These are phyloP conservation scores for Cheilosia soror DNA, from an alignment of 2,888 invertebrate species.

Conservation along the genomic window DNA sequence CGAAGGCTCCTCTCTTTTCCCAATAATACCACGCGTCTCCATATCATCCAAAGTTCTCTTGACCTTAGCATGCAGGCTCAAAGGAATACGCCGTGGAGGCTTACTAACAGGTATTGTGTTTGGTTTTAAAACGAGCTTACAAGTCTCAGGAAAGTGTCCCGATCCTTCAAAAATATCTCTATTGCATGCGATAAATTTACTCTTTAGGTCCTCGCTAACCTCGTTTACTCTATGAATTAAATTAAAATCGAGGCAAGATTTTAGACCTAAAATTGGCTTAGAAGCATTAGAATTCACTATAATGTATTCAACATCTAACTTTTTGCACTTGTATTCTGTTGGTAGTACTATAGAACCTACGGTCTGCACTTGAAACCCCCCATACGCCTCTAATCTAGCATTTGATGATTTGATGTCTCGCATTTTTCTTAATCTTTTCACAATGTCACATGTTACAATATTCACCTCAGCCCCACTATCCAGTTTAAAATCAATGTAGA, in stretches of 20 bases:
- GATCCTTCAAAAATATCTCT: too few species aligned
- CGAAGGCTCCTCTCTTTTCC: slow-evolving; percentile 11
- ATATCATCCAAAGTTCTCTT: slow-evolving; percentile 1
- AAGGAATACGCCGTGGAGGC: slow-evolving; percentile 9
- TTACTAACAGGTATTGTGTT: slow-evolving; percentile 13
- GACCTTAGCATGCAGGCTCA: slow-evolving; percentile 10
- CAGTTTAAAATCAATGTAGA: slow-evolving; percentile 34
- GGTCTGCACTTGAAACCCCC: slow-evolving; percentile 30
- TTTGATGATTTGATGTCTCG: background rate
- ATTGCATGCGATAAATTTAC: slow-evolving; percentile 6
- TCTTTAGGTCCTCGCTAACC: background rate
- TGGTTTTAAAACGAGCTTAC: slow-evolving; percentile 14
- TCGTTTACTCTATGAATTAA: slow-evolving; percentile 23
- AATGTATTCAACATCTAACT: slow-evolving; percentile 17
- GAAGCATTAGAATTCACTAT: background rate
- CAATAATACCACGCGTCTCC: slow-evolving; percentile 6
- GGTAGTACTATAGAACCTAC: slow-evolving; percentile 6
- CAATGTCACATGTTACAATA: slow-evolving; percentile 25
- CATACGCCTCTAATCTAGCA: slow-evolving; percentile 39
- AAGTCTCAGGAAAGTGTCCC: slow-evolving; percentile 23
- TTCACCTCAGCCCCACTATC: background rate
- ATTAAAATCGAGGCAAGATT: slow-evolving; percentile 24
- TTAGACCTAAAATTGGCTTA: slow-evolving; percentile 24
- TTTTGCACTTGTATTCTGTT: slow-evolving; percentile 12
- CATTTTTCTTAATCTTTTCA: slow-evolving; percentile 11